Base-by-base conservation (phyloP, 2,113 vertebrate genomes). In the Perccottus glenii region DNA sequence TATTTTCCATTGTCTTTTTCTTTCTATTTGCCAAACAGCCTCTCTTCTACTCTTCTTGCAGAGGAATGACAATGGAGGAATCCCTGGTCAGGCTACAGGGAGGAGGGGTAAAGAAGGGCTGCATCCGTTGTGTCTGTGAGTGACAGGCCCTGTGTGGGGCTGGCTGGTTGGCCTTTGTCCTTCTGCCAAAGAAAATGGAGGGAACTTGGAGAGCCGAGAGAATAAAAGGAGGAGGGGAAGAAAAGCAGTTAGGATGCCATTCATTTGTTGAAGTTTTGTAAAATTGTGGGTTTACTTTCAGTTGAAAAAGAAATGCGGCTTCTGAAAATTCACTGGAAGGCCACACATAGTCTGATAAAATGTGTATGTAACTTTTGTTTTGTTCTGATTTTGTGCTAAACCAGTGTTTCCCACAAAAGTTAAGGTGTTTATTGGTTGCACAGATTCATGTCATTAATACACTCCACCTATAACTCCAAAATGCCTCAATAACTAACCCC, bases 131-230 rank as follows among this genome's bases (percentile, higher is more conserved):
- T 46, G 66, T 64, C 77, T 70, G 73, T 83, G 86, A 92, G 73
- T 82, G 89, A 89, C 87, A 78, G 89, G 19, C 67, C 82, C 84
- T 70, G 74, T 85, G 80, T 84, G 86, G 73, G 52, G 70, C 68
- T 74, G 78, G 74, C 84, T 60, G 80, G 81, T 77, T 40, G 71
- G 79, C 65, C 83, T 86, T 91, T 90, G 89, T 92, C 80, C 79
- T 52, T 58, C 47, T 83, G 66, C 85, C 77, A 80, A 83, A 78
- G 63, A 71, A 86, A 89, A 79, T 82, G 81, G 85, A 83, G 86
- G 77, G 83, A 87, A 84, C 48, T 43, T 65, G 56, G 60, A 84
- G 83, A 70, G 19, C 7, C 0, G 27, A 59, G 58, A 33, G 51
- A 74, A 40, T n/a, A 61, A 55, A 15, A 62, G 62, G 80, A 75